Evolutionary conservation across 2,888 invertebrate species (phyloP).

Genomic region (Perithous albicinctus): DNA sequence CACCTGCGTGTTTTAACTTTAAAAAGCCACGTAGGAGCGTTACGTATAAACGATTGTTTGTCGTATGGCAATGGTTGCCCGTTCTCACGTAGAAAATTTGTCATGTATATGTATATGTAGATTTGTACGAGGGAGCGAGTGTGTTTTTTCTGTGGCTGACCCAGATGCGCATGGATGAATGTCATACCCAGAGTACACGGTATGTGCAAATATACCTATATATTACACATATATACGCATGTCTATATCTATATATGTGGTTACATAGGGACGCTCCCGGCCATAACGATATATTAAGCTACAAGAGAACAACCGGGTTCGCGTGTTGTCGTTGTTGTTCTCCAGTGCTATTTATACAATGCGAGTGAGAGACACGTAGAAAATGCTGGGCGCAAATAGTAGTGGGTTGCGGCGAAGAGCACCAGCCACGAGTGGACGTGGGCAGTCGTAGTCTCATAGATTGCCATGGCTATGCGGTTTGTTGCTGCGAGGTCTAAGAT

Average conservation of each 20-base stretch:
- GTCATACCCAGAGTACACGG: slow-evolving; percentile 24
- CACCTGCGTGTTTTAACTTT: not conserved
- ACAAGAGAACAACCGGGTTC: slow-evolving; percentile 21
- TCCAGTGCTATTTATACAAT: slow-evolving; percentile 8
- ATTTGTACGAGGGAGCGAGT: slow-evolving; percentile 42
- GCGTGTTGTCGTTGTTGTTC: slow-evolving; percentile 44
- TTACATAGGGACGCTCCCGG: not conserved
- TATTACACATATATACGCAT: not conserved
- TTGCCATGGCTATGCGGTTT: slow-evolving; percentile 9
- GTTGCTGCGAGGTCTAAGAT: not conserved
- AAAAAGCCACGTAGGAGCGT: not conserved
- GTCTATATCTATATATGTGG: slow-evolving; percentile 1
- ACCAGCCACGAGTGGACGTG: slow-evolving; percentile 25
- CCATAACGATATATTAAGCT: slow-evolving; percentile 8
- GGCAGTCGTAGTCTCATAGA: slow-evolving; percentile 36
- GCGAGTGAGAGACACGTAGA: slow-evolving; percentile 20
- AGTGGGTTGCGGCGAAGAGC: slow-evolving; percentile 37
- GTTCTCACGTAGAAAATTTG: slow-evolving; percentile 28
- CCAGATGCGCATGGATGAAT: slow-evolving; percentile 55
- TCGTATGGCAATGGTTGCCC: not conserved
- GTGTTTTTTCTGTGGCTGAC: slow-evolving; percentile 57
- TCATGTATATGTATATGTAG: slow-evolving; percentile 14
- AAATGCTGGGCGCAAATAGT: slow-evolving; percentile 22
- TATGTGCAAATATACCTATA: slow-evolving; percentile 9
- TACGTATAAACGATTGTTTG: not conserved